phyloP scores from a whole-genome alignment of 2,797 vertebrate genomes.

The Melanotaenia maccullochi region DNA sequence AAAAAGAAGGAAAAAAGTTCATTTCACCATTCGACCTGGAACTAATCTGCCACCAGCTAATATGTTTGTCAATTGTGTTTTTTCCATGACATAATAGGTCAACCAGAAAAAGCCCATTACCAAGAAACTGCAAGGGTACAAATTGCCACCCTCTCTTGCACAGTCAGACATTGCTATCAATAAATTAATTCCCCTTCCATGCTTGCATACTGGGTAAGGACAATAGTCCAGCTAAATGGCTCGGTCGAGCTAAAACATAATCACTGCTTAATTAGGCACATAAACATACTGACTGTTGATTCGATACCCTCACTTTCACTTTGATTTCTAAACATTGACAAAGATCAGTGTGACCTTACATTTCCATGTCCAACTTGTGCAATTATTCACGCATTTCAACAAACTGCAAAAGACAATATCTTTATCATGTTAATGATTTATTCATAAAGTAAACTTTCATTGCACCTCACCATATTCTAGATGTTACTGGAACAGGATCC shows the following conservation, averaged over 20 bases:
- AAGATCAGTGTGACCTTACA: neutral
- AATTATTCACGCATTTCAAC: neutral
- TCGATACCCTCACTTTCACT: neutral
- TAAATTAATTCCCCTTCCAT: neutral
- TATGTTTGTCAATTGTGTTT: neutral
- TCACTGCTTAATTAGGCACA: neutral
- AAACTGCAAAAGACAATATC: constrained; percentile 1
- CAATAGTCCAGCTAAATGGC: neutral
- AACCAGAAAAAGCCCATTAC: neutral
- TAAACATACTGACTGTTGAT: neutral
- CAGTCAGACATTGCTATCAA: neutral
- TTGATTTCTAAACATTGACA: neutral
- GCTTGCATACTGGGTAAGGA: neutral
- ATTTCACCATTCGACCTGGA: neutral
- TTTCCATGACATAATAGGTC: neutral
- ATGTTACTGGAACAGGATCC: neutral
- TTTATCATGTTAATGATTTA: neutral
- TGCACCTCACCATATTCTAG: too few species aligned
- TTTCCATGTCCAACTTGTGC: neutral
- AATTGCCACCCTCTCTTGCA: neutral
- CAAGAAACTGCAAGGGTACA: neutral
- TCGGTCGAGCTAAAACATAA: neutral
- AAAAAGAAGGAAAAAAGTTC: neutral
- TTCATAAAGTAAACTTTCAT: neutral
- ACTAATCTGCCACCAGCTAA: neutral